These are phyloP conservation scores for Scaptomyza caliginosa DNA, from an alignment of 2,888 invertebrate genomes.

Conservation along the genomic window DNA sequence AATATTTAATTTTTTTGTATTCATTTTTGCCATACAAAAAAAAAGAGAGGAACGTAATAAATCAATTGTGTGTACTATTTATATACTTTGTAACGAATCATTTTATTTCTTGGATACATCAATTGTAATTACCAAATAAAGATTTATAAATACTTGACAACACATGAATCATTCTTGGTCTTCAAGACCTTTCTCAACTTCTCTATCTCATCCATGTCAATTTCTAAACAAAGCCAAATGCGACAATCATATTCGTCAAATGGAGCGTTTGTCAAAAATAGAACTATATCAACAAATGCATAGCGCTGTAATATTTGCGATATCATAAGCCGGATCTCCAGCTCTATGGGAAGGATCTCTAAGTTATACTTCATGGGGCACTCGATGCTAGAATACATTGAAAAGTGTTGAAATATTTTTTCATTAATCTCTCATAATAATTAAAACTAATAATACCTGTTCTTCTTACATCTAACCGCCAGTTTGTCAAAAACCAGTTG, in stretches of 20 bases:
- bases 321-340: no score
- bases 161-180: background rate
- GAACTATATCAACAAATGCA: background rate
- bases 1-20: slow-evolving; percentile 78
- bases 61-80: slow-evolving; percentile 75
- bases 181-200: background rate
- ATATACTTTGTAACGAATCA: slow-evolving; percentile 17
- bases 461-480: background rate
- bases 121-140: slow-evolving; percentile 12
- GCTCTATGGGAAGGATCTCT: no score
- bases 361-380: slow-evolving; percentile 1
- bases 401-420: no score
- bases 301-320: background rate
- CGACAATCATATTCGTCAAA: slow-evolving; percentile 18
- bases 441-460: background rate
- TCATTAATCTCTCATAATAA: no score
- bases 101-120: slow-evolving; percentile 2
- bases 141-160: slow-evolving; percentile 5
- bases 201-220: background rate
- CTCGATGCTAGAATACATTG: background rate
- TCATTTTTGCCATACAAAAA: slow-evolving; percentile 77
- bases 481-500: slow-evolving; percentile 1
- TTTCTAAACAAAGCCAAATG: background rate
- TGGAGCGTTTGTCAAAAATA: slow-evolving; percentile 6
- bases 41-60: slow-evolving; percentile 73